Percentiles rank a stretch among this genome's conserved stretches.
Conservation (phyloP, 2,888 invertebrate genomes). For the Eupithecia vulgata region DNA sequence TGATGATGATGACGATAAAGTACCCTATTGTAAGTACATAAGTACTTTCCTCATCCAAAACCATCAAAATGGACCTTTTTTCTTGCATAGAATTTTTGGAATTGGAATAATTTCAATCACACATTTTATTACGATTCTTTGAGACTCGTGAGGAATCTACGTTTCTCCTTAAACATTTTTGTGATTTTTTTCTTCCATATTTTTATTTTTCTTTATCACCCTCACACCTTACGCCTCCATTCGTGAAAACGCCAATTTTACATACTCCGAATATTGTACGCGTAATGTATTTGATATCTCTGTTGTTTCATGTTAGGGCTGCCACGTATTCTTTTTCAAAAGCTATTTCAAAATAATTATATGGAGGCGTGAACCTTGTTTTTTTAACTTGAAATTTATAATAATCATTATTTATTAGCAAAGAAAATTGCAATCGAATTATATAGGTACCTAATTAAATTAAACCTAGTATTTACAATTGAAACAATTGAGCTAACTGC, state of each 20-base stretch:
- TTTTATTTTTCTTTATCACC: constrained; percentile 62
- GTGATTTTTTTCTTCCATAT: constrained; percentile 55
- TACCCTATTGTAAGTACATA: no score
- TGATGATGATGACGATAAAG: background rate
- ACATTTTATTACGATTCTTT: constrained; percentile 24
- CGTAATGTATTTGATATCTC: constrained; percentile 65
- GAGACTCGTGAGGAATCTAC: constrained; percentile 19
- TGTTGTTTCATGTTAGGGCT: constrained; percentile 35
- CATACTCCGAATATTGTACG: constrained; percentile 68
- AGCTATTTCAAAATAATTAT: no score
- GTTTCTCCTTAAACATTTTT: constrained; percentile 12
- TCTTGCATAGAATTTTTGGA: background rate
- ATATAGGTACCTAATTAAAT: no score
- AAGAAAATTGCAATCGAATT: no score
- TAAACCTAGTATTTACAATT: no score
- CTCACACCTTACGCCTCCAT: constrained; percentile 70
- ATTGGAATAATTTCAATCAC: constrained; percentile 20
- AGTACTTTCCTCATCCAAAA: background rate
- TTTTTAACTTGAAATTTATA: no score
- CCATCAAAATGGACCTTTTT: background rate
- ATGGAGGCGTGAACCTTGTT: no score
- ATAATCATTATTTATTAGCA: no score
- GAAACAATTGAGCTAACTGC: no score
- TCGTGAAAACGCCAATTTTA: constrained; percentile 80
- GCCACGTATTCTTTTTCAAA: constrained; percentile 5